Evolutionary conservation across 2,797 vertebrate genomes (phyloP).

Genomic region (Pelobates cultripes): DNA sequence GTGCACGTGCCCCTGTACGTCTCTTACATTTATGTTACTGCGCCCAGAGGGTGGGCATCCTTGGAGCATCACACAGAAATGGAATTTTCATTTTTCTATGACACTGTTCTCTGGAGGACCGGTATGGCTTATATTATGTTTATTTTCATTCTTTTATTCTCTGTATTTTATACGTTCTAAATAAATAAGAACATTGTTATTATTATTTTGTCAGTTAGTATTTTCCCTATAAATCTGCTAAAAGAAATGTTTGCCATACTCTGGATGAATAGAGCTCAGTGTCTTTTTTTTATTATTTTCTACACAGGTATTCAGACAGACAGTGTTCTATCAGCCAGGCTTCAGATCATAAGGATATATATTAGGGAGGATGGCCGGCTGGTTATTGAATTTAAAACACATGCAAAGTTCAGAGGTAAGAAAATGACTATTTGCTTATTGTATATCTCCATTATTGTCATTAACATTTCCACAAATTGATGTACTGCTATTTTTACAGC

Average conservation of each 20-base stretch:
- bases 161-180: too few species aligned
- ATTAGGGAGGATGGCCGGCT: constrained; percentile 93
- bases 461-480: too few species aligned
- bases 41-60: constrained; percentile 94
- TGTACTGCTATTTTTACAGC: too few species aligned
- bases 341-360: constrained; percentile 97
- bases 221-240: not conserved
- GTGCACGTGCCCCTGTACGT: constrained; percentile 94
- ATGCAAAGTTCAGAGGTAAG: constrained; percentile 95
- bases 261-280: not conserved
- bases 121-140: constrained; percentile 68
- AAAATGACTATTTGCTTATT: too few species aligned
- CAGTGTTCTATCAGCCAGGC: constrained; percentile 91
- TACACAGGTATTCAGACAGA: constrained; percentile 93
- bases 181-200: too few species aligned
- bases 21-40: constrained; percentile 96
- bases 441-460: too few species aligned
- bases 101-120: constrained; percentile 97
- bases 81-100: constrained; percentile 99
- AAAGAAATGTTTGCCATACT: not conserved
- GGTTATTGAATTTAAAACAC: constrained; percentile 98
- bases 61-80: constrained; percentile 98
- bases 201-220: too few species aligned
- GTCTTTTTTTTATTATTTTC: not conserved
- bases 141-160: not conserved